Conservation (phyloP, 1,140 invertebrate genomes). For the Paraescarpia echinospica region DNA sequence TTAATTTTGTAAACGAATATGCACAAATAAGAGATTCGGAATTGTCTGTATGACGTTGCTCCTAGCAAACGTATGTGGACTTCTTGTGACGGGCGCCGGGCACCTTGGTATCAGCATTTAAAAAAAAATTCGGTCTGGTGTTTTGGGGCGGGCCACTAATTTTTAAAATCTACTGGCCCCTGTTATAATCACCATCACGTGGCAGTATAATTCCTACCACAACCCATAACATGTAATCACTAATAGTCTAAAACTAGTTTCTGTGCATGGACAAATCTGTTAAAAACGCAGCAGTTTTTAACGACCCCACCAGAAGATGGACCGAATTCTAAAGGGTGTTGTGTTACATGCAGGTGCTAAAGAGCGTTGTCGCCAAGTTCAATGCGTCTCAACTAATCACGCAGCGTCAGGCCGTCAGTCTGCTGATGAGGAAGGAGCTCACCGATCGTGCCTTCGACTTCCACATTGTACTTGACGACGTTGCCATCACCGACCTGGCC, state of each 20-base stretch:
- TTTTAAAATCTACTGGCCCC: too few species aligned
- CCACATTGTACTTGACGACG: conserved; percentile 98
- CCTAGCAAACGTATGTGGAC: too few species aligned
- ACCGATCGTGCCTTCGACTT: conserved; percentile 97
- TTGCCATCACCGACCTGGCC: conserved; percentile 98
- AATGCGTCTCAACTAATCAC: conserved; percentile 99
- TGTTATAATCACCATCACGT: background rate
- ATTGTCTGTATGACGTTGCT: too few species aligned
- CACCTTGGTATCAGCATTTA: too few species aligned
- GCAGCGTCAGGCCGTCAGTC: conserved; percentile 90
- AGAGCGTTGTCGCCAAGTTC: conserved; percentile 99
- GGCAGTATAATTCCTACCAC: background rate
- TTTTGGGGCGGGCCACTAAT: too few species aligned
- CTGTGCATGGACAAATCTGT: background rate
- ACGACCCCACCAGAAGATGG: background rate
- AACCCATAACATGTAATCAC: background rate
- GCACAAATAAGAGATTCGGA: too few species aligned
- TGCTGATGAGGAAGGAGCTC: conserved; percentile 89
- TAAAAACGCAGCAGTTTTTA: background rate
- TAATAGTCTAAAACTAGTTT: too few species aligned
- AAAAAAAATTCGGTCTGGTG: too few species aligned
- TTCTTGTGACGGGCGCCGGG: too few species aligned
- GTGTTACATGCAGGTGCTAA: conserved; percentile 66
- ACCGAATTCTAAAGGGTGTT: background rate
- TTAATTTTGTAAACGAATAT: too few species aligned